These are phyloP conservation scores for Trichogramma evanescens DNA, from an alignment of 2,888 invertebrate genomes.

Conservation along the genomic window DNA sequence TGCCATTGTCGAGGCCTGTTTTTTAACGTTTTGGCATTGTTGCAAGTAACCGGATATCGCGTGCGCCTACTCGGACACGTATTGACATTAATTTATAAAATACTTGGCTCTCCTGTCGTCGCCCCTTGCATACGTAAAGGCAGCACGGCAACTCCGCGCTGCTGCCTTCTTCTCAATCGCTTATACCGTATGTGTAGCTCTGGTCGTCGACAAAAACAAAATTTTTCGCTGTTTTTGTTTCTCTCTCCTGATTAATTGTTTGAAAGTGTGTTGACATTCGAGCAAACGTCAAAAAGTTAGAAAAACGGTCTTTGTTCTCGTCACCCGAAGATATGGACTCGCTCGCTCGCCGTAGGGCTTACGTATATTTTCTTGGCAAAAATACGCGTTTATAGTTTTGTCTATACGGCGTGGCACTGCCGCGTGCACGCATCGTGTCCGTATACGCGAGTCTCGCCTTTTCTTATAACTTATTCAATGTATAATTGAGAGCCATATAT, in stretches of 20 bases:
- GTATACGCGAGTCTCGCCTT: conserved; percentile 4
- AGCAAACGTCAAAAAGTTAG: neutral
- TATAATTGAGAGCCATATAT: conserved; percentile 12
- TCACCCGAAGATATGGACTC: neutral
- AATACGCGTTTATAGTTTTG: neutral
- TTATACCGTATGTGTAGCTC: no score
- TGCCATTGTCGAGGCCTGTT: conserved; percentile 20
- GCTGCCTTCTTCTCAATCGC: no score
- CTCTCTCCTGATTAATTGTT: no score
- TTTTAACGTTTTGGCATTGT: no score
- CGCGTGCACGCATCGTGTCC: neutral
- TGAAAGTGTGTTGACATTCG: neutral
- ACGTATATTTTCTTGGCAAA: neutral
- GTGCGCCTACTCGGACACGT: conserved; percentile 31
- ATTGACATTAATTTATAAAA: conserved; percentile 48
- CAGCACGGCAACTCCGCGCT: no score
- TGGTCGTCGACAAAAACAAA: no score
- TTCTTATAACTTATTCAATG: conserved; percentile 19
- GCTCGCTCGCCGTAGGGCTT: neutral
- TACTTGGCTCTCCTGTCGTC: conserved; percentile 30
- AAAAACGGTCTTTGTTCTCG: no score
- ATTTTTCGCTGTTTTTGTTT: no score
- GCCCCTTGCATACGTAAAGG: no score
- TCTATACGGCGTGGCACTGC: no score
- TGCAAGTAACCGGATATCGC: conserved; percentile 43